These are phyloP conservation scores for Ophion costatus DNA, from an alignment of 2,888 invertebrate species.

Conservation along the genomic window DNA sequence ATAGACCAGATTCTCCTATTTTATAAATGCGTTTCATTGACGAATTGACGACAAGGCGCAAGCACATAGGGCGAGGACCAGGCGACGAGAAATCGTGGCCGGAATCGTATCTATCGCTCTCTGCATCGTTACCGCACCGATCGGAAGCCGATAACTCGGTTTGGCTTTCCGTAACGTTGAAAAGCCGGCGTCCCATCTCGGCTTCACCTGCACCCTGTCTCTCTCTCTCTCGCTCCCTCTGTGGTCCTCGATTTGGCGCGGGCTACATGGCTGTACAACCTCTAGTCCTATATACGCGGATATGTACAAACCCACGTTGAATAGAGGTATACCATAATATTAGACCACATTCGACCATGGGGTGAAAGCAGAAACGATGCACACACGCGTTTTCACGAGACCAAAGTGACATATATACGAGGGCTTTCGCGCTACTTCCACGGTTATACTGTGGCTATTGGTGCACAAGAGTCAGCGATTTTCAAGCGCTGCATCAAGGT, in stretches of 20 bases:
- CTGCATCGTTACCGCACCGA: slow-evolving; percentile 48
- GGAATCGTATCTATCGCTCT: slow-evolving; percentile 29
- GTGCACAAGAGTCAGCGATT: background rate
- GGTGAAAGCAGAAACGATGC: slow-evolving; percentile 28
- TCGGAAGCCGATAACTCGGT: slow-evolving; percentile 66
- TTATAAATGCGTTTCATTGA: background rate
- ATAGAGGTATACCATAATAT: slow-evolving; percentile 41
- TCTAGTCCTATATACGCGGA: slow-evolving; percentile 5
- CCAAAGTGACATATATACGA: background rate
- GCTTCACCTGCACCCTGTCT: slow-evolving; percentile 23
- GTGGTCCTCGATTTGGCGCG: slow-evolving; percentile 45
- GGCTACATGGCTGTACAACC: background rate
- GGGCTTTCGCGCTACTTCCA: background rate
- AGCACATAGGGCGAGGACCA: slow-evolving; percentile 32
- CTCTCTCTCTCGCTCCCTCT: too few relatives aligned
- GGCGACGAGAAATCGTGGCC: slow-evolving; percentile 46
- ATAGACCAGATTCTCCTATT: background rate
- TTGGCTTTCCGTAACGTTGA: slow-evolving; percentile 63
- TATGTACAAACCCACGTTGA: slow-evolving; percentile 10
- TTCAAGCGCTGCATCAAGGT: background rate
- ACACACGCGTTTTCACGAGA: background rate
- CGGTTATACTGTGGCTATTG: background rate
- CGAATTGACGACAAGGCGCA: background rate
- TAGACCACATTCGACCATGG: slow-evolving; percentile 44
- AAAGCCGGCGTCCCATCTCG: slow-evolving; percentile 58